A percentile compares a stretch with the other conserved stretches of the same genome.
Conservation (phyloP, 2,888 invertebrate species). For the Eubasilissa splendida region DNA sequence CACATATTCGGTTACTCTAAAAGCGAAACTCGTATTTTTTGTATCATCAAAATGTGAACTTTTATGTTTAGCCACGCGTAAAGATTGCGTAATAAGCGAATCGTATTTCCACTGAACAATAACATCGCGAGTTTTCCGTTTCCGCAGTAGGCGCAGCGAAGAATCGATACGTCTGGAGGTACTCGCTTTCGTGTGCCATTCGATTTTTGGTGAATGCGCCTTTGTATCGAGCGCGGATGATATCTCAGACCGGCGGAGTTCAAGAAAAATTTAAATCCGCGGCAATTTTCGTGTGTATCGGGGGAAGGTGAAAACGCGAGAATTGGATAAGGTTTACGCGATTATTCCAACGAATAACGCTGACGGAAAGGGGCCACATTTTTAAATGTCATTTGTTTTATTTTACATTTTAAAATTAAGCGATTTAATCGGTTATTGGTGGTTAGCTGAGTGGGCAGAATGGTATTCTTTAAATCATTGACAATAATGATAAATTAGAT, state of each 20-base stretch:
- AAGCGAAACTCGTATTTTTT: too few relatives aligned
- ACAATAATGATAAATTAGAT: too few relatives aligned
- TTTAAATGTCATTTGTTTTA: too few relatives aligned
- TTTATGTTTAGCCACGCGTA: too few relatives aligned
- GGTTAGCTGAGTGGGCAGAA: too few relatives aligned
- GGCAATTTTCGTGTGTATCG: slow-evolving; percentile 14
- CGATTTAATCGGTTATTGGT: too few relatives aligned
- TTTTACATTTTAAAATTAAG: too few relatives aligned
- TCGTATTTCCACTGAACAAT: too few relatives aligned
- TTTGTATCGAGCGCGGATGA: slow-evolving; percentile 8
- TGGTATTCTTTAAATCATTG: too few relatives aligned
- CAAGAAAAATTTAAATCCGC: slow-evolving; percentile 9
- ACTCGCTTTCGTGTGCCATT: background rate
- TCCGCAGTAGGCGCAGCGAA: background rate
- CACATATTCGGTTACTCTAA: too few relatives aligned
- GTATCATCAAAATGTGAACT: too few relatives aligned
- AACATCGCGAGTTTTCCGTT: background rate
- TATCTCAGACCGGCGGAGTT: slow-evolving; percentile 1
- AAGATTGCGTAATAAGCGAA: too few relatives aligned
- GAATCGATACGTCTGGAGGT: slow-evolving; percentile 12
- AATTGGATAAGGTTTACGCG: slow-evolving; percentile 9
- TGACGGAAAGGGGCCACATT: background rate
- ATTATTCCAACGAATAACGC: slow-evolving; percentile 11
- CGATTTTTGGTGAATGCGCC: background rate
- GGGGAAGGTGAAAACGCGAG: background rate